A percentile compares a stretch with the other conserved stretches of the same genome.
These are phyloP conservation scores for Meles meles DNA, from an alignment of 2,113 vertebrate genomes.

Conservation along the genomic window DNA sequence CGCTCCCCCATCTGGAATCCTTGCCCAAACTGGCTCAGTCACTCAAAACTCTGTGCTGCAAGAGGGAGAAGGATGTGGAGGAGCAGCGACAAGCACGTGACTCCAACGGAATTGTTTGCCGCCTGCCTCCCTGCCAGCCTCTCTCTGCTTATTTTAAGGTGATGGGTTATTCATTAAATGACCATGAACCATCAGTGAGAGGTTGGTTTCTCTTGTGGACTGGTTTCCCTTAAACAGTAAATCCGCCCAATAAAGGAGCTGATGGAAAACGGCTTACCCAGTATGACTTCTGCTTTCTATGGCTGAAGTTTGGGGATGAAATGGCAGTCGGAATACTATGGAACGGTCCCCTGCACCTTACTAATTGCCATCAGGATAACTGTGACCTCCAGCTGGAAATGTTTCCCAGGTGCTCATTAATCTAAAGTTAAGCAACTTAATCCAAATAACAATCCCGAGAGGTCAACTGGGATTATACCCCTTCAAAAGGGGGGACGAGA, in stretches of 20 bases:
- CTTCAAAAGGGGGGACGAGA: not conserved
- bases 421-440: not conserved
- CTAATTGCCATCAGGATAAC: not conserved
- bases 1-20: conserved; percentile 62
- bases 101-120: not conserved
- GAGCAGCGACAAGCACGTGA: not conserved
- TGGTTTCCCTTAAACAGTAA: conserved; percentile 4
- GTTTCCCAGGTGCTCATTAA: not conserved
- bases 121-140: not conserved
- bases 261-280: not conserved
- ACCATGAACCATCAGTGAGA: not conserved
- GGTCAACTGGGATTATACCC: not conserved
- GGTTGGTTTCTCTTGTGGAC: not conserved
- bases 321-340: not conserved
- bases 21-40: conserved; percentile 4
- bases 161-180: conserved; percentile 15
- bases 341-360: not conserved
- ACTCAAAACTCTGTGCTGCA: not conserved
- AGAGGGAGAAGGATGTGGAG: not conserved
- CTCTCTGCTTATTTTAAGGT: not conserved
- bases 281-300: not conserved
- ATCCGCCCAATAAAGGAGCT: not conserved
- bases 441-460: not conserved
- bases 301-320: not conserved
- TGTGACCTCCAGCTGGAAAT: not conserved